phyloP scores from a whole-genome alignment of 2,113 vertebrate species.

The Pterocles burchelli region DNA sequence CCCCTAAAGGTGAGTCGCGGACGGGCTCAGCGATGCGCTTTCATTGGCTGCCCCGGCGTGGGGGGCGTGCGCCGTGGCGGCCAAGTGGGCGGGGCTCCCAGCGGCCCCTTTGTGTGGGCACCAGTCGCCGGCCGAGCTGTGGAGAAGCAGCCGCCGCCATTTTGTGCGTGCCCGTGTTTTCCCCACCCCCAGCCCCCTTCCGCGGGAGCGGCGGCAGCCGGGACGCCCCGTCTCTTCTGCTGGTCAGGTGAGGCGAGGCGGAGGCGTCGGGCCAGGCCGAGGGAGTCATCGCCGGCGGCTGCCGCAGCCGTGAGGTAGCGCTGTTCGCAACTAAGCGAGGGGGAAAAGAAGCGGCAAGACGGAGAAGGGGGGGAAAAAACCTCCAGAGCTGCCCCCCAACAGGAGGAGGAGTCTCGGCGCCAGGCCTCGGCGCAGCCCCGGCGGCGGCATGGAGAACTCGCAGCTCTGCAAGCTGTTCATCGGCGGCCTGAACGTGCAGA shows the following conservation, averaged over 20 bases:
- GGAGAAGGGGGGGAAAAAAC: constrained; percentile 21
- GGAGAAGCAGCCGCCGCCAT: constrained; percentile 49
- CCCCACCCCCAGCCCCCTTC: constrained; percentile 42
- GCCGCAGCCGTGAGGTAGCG: constrained; percentile 65
- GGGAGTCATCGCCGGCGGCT: constrained; percentile 42
- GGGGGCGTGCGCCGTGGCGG: not conserved
- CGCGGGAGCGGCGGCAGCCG: constrained; percentile 41
- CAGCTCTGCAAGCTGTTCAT: constrained; percentile 97
- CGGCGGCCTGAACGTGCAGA: constrained; percentile 94
- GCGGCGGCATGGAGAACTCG: constrained; percentile 83
- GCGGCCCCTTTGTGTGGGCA: constrained; percentile 81
- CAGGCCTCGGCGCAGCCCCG: constrained; percentile 56
- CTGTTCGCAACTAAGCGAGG: not conserved
- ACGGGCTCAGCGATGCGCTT: accelerated
- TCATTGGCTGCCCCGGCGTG: not conserved
- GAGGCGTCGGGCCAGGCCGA: constrained; percentile 19
- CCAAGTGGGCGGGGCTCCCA: constrained; percentile 35
- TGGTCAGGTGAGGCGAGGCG: constrained; percentile 36
- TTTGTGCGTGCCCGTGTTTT: constrained; percentile 58
- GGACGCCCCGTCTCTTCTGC: constrained; percentile 28
- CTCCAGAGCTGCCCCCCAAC: constrained; percentile 63
- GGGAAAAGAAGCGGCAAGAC: constrained; percentile 15
- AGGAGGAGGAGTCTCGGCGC: constrained; percentile 64
- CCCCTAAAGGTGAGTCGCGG: not conserved
- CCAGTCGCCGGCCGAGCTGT: constrained; percentile 61